Evolutionary conservation across 2,888 invertebrate species (phyloP).

Genomic region (Arenicola marina): DNA sequence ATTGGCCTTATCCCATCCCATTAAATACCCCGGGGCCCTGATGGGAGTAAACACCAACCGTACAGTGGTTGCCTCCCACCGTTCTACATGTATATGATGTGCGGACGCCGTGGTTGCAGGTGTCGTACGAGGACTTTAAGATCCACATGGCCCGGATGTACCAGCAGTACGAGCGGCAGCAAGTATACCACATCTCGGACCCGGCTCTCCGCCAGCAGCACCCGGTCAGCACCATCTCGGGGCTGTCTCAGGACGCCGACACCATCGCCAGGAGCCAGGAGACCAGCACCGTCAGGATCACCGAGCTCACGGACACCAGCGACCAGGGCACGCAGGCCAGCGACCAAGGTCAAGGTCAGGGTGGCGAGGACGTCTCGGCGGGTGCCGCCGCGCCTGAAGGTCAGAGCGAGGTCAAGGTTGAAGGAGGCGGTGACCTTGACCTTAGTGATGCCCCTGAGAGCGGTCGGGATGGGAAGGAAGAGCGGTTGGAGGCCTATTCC

Average conservation of each 20-base stretch:
- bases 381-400: constrained; percentile 24
- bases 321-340: constrained; percentile 19
- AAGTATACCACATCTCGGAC: constrained; percentile 93
- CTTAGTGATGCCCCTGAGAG: neutral
- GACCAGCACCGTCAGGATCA: constrained; percentile 46
- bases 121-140: constrained; percentile 97
- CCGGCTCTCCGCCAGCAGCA: constrained; percentile 89
- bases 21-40: no score
- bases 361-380: constrained; percentile 23
- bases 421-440: constrained; percentile 26
- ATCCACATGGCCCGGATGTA: constrained; percentile 94
- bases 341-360: neutral
- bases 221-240: constrained; percentile 95
- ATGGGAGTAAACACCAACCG: no score
- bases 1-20: no score
- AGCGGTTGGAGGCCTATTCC: constrained; percentile 12
- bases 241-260: constrained; percentile 62
- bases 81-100: no score
- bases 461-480: constrained; percentile 9
- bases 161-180: constrained; percentile 79
- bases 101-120: no score
- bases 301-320: constrained; percentile 40
- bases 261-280: neutral
- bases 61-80: no score
- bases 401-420: constrained; percentile 13